Conservation (phyloP, 2,797 vertebrate species). For the Crypturellus tataupa region DNA sequence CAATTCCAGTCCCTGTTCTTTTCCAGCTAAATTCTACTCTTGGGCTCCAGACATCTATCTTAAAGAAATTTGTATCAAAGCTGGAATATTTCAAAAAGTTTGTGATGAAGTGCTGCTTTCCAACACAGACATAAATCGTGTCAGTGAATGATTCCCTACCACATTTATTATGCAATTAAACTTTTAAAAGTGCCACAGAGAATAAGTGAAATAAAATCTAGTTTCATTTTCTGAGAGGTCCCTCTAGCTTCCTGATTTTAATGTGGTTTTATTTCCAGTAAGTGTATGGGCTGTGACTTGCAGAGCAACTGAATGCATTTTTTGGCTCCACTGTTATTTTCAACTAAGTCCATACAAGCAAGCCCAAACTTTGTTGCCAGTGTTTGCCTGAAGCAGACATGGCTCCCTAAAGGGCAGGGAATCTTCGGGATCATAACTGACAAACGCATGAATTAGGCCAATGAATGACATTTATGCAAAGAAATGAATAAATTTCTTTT, state of each 20-base stretch:
- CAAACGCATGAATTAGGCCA: neutral
- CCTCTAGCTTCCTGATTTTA: conserved; percentile 1
- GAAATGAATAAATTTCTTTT: neutral
- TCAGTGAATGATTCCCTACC: neutral
- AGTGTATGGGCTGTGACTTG: neutral
- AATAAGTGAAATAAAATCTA: neutral
- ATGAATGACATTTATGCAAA: neutral
- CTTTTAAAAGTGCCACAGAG: conserved; percentile 16
- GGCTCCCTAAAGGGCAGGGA: neutral
- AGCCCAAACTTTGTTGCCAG: neutral
- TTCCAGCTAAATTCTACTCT: neutral
- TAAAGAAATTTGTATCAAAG: conserved; percentile 18
- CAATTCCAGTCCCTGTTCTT: neutral
- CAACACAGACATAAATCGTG: neutral
- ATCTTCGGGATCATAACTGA: neutral
- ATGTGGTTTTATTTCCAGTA: neutral
- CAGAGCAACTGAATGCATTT: neutral
- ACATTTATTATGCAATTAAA: conserved; percentile 1
- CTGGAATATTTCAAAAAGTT: neutral
- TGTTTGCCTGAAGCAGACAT: neutral
- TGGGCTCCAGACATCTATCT: neutral
- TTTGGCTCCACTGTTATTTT: neutral
- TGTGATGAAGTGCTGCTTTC: conserved; percentile 17
- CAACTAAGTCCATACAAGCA: neutral
- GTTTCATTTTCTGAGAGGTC: neutral